A percentile compares a stretch with the other conserved stretches of the same genome.
Conservation (phyloP, 2,888 invertebrate species). For the Strigamia maritima region DNA sequence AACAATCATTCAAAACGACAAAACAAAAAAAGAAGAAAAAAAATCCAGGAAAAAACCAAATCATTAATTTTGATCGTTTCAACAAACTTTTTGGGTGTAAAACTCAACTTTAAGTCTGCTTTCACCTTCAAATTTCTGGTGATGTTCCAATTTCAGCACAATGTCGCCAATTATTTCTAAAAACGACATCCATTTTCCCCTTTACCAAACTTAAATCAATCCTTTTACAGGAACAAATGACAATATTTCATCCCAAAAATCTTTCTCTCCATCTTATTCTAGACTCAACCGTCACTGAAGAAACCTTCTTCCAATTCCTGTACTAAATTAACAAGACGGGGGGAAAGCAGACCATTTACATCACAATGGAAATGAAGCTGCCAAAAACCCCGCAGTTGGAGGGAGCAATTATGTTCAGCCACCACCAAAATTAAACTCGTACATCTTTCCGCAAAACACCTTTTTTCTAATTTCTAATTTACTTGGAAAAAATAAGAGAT, state of each 20-base stretch:
- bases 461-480: slow-evolving; percentile 12
- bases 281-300: background rate
- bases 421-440: slow-evolving; percentile 20
- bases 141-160: background rate
- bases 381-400: background rate
- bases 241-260: background rate
- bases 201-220: slow-evolving; percentile 1
- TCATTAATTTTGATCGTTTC: background rate
- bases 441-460: slow-evolving; percentile 11
- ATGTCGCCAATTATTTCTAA: background rate
- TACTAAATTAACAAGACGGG: background rate
- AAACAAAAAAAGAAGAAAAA: background rate
- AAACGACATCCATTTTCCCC: background rate
- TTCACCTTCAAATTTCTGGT: background rate
- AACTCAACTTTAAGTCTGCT: background rate
- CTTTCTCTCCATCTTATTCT: background rate
- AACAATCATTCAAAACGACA: background rate
- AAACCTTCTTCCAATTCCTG: background rate
- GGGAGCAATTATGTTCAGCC: slow-evolving; percentile 8
- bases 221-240: background rate
- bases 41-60: background rate
- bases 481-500: background rate
- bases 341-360: background rate
- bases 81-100: background rate
- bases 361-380: slow-evolving; percentile 13